phyloP scores from a whole-genome alignment of 2,797 vertebrate species.

The Cetoscarus ocellatus region DNA sequence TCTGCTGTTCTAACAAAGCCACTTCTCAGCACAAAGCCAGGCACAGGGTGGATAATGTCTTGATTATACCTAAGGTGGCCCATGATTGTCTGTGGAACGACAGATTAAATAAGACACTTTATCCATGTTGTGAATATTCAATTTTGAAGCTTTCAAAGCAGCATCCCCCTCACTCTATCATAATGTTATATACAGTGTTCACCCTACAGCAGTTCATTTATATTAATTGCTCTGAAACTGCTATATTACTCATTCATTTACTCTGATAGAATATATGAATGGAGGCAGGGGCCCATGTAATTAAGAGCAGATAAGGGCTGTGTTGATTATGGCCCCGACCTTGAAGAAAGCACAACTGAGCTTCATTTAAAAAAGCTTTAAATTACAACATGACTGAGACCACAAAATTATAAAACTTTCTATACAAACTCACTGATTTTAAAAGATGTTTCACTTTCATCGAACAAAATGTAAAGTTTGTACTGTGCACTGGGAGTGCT shows the following conservation, averaged over 20 bases:
- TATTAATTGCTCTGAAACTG: conserved; percentile 15
- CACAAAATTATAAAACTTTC: not conserved
- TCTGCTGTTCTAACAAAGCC: no score
- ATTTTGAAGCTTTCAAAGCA: not conserved
- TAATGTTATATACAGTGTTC: conserved; percentile 3
- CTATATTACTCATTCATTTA: conserved; percentile 27
- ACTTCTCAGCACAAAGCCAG: no score
- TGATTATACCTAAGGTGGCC: no score
- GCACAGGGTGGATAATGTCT: no score
- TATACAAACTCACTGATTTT: no score
- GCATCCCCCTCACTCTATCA: not conserved
- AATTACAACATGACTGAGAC: not conserved
- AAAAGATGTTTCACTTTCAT: not conserved
- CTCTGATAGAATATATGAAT: conserved; percentile 25
- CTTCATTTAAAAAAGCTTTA: conserved; percentile 5
- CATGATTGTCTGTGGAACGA: no score
- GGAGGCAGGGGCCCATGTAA: conserved; percentile 36
- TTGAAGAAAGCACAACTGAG: conserved; percentile 13
- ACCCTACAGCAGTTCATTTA: conserved; percentile 12
- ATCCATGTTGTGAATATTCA: not conserved
- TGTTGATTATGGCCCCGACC: conserved; percentile 22
- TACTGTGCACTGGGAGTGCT: no score
- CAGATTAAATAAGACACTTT: no score
- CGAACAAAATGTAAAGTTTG: no score
- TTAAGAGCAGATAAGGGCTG: conserved; percentile 11